phyloP scores from a whole-genome alignment of 1,140 invertebrate species.

The Helicoverpa zea region DNA sequence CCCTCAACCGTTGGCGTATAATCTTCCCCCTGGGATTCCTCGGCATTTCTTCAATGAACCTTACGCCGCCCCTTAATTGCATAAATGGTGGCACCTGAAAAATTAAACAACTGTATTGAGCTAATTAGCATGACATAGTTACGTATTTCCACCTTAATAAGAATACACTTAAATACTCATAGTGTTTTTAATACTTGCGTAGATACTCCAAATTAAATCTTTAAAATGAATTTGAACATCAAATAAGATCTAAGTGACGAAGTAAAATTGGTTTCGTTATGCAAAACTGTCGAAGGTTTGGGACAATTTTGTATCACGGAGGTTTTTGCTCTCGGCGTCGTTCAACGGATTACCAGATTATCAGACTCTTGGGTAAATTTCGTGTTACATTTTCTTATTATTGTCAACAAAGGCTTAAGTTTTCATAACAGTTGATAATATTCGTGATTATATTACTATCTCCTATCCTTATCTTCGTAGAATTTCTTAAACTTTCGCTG shows the following conservation, averaged over 20 bases:
- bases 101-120: constrained; percentile 45
- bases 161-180: too few species aligned
- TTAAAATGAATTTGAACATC: background rate
- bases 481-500: background rate
- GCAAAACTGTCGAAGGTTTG: constrained; percentile 2
- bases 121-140: background rate
- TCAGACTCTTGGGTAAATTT: constrained; percentile 8
- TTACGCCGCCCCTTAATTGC: constrained; percentile 82
- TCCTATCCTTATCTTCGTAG: background rate
- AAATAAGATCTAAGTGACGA: background rate
- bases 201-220: too few species aligned
- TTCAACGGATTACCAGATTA: constrained; percentile 13
- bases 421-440: constrained; percentile 7
- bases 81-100: constrained; percentile 69
- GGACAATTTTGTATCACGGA: constrained; percentile 4
- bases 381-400: constrained; percentile 20
- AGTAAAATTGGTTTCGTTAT: background rate
- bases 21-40: constrained; percentile 83
- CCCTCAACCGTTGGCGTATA: constrained; percentile 70
- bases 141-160: too few species aligned
- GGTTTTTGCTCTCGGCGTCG: background rate
- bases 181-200: too few species aligned
- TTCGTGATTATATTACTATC: background rate
- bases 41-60: constrained; percentile 85
- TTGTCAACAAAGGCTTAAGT: constrained; percentile 29